Percentiles rank a stretch among this genome's conserved stretches.
Conservation (phyloP, 2,888 invertebrate genomes). For the Mamestra brassicae region DNA sequence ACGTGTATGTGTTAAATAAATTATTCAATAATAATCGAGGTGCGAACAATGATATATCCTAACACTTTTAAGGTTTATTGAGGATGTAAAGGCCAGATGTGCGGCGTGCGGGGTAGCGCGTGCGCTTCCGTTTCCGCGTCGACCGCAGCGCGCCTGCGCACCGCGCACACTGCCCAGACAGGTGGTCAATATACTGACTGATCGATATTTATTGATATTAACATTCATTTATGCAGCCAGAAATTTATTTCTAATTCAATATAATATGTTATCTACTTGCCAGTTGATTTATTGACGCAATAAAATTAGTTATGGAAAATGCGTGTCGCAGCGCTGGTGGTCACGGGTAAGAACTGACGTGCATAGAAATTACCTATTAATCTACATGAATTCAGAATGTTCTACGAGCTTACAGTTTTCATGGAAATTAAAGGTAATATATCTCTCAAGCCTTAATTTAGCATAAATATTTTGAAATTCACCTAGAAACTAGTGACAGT, state of each 20-base stretch:
- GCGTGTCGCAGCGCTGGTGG: constrained; percentile 30
- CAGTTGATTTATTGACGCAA: constrained; percentile 59
- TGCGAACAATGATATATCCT: constrained; percentile 66
- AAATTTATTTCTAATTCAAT: constrained; percentile 48
- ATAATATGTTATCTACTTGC: constrained; percentile 36
- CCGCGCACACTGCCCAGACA: constrained; percentile 58
- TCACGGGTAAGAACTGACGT: constrained; percentile 23
- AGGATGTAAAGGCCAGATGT: constrained; percentile 87
- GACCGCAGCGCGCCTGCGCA: constrained; percentile 42
- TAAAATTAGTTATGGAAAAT: constrained; percentile 56
- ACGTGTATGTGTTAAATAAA: constrained; percentile 14
- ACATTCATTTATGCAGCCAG: constrained; percentile 53
- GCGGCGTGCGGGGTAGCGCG: constrained; percentile 70
- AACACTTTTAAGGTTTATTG: constrained; percentile 87
- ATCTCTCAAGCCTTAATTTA: constrained; percentile 27
- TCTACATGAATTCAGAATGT: constrained; percentile 24
- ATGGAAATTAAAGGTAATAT: constrained; percentile 31
- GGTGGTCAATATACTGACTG: constrained; percentile 72
- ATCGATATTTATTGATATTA: constrained; percentile 65
- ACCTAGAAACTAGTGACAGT: constrained; percentile 47
- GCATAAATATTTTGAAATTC: constrained; percentile 43
- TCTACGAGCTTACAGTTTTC: constrained; percentile 12
- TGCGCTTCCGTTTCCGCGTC: constrained; percentile 85
- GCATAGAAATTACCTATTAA: constrained; percentile 37
- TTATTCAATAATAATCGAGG: constrained; percentile 44